A percentile compares a stretch with the other conserved stretches of the same genome.
Evolutionary conservation across 2,888 invertebrate species (phyloP).

Genomic region (Polia nebulosa): DNA sequence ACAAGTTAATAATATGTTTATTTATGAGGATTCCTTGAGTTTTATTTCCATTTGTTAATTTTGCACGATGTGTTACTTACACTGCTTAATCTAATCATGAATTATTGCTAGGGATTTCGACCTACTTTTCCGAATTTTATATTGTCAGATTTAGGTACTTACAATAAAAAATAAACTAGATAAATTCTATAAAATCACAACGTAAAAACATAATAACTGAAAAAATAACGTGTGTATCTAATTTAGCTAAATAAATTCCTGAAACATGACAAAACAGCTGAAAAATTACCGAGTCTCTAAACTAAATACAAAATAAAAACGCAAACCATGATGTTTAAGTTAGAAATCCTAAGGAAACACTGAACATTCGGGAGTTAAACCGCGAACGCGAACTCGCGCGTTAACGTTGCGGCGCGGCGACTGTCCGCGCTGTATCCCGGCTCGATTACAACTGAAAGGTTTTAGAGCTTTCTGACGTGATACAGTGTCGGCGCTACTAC

Average conservation of each 20-base stretch:
- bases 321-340: constrained; percentile 60
- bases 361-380: constrained; percentile 50
- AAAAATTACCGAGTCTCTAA: constrained; percentile 1
- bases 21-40: not conserved
- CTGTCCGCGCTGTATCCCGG: constrained; percentile 63
- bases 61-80: too few species aligned
- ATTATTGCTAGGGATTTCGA: not conserved
- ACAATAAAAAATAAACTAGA: not conserved
- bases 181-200: not conserved
- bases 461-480: constrained; percentile 65
- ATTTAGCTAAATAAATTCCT: not conserved
- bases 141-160: not conserved
- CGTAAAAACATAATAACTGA: not conserved
- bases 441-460: constrained; percentile 69
- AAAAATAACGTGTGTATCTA: constrained; percentile 9
- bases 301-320: constrained; percentile 31
- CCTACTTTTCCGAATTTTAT: not conserved
- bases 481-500: constrained; percentile 63
- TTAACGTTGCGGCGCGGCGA: constrained; percentile 46
- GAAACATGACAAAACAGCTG: not conserved
- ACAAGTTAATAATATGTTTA: not conserved
- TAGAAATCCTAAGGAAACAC: constrained; percentile 55
- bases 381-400: constrained; percentile 64
- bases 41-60: not conserved
- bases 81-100: too few species aligned